phyloP scores from a whole-genome alignment of 2,113 vertebrate genomes.

The Vombatus ursinus region DNA sequence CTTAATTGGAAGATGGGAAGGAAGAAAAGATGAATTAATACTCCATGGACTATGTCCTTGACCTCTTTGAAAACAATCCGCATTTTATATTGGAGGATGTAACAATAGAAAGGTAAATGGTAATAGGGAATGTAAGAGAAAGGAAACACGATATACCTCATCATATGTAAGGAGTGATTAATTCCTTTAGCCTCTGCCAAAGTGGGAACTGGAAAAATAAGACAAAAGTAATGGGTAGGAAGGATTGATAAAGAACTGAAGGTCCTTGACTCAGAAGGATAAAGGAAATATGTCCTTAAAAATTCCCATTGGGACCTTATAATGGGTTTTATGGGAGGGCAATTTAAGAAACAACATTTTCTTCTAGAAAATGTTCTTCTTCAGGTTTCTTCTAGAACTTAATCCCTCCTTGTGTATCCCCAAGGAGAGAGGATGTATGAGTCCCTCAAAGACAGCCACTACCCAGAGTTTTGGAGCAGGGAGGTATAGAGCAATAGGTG shows the following conservation, averaged over 20 bases:
- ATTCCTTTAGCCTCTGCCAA: not conserved
- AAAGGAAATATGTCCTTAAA: too few relatives aligned
- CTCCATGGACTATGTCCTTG: not conserved
- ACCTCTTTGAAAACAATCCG: not conserved
- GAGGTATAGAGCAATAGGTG: too few relatives aligned
- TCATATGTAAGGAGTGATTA: not conserved
- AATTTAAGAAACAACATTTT: too few relatives aligned
- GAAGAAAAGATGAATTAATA: not conserved
- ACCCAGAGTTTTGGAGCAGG: too few relatives aligned
- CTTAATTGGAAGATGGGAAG: not conserved
- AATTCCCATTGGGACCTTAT: not conserved
- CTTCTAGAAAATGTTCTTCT: too few relatives aligned
- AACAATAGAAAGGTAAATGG: not conserved
- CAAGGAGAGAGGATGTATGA: too few relatives aligned
- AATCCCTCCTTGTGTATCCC: too few relatives aligned
- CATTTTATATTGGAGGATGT: not conserved
- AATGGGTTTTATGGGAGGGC: too few relatives aligned
- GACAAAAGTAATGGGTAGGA: not conserved
- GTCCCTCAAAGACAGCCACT: too few relatives aligned
- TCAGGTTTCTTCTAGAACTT: too few relatives aligned
- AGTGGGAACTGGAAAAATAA: not conserved
- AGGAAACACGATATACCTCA: not conserved
- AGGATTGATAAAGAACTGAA: too few relatives aligned
- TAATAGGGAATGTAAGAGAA: not conserved
- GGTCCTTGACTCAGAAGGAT: not conserved